Conservation (phyloP, 2,888 invertebrate species). For the Merodon equestris region DNA sequence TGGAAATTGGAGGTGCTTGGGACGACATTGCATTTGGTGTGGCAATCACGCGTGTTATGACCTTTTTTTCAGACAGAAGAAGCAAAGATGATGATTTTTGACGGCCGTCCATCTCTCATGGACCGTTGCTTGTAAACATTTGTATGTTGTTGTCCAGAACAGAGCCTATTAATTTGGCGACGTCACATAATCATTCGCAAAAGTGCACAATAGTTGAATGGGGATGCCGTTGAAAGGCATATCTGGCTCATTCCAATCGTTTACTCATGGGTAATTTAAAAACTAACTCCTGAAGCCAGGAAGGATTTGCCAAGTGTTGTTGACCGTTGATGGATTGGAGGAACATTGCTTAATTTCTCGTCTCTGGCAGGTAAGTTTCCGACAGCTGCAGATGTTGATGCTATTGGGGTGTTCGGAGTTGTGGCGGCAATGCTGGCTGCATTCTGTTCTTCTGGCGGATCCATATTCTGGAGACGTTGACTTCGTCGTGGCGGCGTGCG, state of each 20-base stretch:
- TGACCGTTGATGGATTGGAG: too few relatives aligned
- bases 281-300: too few relatives aligned
- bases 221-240: conserved; percentile 4
- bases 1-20: conserved; percentile 4
- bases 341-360: too few relatives aligned
- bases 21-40: conserved; percentile 9
- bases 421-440: too few relatives aligned
- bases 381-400: too few relatives aligned
- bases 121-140: not conserved
- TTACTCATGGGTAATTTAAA: conserved; percentile 34
- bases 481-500: too few relatives aligned
- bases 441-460: too few relatives aligned
- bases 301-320: too few relatives aligned
- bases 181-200: conserved; percentile 17
- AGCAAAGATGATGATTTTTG: conserved; percentile 13
- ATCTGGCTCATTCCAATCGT: conserved; percentile 30
- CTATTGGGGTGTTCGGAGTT: too few relatives aligned
- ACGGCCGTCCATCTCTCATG: not conserved
- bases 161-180: conserved; percentile 11
- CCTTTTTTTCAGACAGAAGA: conserved; percentile 22
- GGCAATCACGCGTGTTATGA: conserved; percentile 14
- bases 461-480: too few relatives aligned
- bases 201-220: conserved; percentile 20
- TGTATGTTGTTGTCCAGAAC: not conserved
- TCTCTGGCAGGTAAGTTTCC: too few relatives aligned